Conservation (phyloP, 35 echinoderm and acorn worm genomes). For the Ophiothrix spiculata region DNA sequence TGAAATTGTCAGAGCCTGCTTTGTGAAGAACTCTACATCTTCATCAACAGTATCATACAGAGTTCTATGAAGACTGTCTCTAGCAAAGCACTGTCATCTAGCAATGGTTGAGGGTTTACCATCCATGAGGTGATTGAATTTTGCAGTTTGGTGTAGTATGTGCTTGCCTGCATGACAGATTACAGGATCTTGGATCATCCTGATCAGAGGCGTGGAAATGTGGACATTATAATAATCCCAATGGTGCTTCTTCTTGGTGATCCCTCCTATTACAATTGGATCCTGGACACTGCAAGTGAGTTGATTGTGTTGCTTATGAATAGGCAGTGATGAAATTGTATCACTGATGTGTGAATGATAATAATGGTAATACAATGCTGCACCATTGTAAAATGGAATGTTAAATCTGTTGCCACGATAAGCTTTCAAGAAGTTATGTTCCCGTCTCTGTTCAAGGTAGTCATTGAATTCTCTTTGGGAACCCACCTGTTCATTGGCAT, state of each 20-base stretch:
- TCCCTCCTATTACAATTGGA: constrained; percentile 52
- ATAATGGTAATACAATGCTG: constrained; percentile 44
- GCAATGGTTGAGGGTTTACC: constrained; percentile 24
- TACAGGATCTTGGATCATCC: constrained; percentile 39
- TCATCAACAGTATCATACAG: constrained; percentile 46
- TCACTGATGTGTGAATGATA: constrained; percentile 9
- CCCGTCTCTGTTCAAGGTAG: constrained; percentile 8
- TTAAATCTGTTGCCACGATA: constrained; percentile 69
- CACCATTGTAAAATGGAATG: constrained; percentile 52
- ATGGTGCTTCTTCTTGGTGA: constrained; percentile 45
- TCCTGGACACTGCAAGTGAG: constrained; percentile 33
- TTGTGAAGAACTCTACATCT: constrained; percentile 46
- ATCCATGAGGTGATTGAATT: constrained; percentile 33
- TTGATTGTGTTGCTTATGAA: constrained; percentile 39
- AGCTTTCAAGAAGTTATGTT: constrained; percentile 26
- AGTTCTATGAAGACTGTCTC: constrained; percentile 31
- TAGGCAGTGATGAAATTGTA: neutral
- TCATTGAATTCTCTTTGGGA: constrained; percentile 55
- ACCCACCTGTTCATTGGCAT: constrained; percentile 50
- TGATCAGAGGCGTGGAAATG: constrained; percentile 52
- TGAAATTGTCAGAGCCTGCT: constrained; percentile 53
- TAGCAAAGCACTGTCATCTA: constrained; percentile 55
- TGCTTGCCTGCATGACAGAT: constrained; percentile 47
- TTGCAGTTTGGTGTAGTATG: too few species aligned
- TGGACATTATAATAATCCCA: too few species aligned